Base-by-base conservation (phyloP, 2,113 vertebrate species). In the Hypocryptadius cinnamomeus region DNA sequence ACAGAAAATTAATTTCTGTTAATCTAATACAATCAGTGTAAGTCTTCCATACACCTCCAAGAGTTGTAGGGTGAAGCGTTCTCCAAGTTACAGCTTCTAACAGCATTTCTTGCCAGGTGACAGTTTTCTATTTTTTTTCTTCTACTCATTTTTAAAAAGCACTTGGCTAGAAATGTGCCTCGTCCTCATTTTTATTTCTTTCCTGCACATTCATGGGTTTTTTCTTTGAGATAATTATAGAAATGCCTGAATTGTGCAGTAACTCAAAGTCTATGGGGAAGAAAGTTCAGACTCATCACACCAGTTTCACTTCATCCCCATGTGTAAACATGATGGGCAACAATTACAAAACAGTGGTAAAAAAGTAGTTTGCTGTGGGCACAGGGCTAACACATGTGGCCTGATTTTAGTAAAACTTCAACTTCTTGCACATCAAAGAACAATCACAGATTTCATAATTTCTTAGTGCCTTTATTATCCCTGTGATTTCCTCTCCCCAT, bases 361-460 rank as follows among this genome's bases (percentile, higher is more conserved):
- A 73, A 71, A 45, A 50, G 23, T 4, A 40, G 31, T 4, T 78
- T 13, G 0, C 50, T 78, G 35, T 35, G 68, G 68, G 28, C 28
- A 11, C 0, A 0, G 13, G 40, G 25, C 39, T 84, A 48, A 71
- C 20, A 19, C 44, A 22, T 1, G 23, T 17, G 8, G 51, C 21
- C 28, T 22, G 31, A 59, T 45, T 66, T 81, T 17, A 71, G 61
- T 28, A 37, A 72, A 90, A 60, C 21, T 53, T 73, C 63, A 61
- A 39, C 20, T 18, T 82, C 59, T 65, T 60, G 66, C 17, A 17
- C 22, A 53, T 44, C 28, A 42, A 54, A 80, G 50, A 57, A 40
- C 71, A 72, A 69, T 59, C 87, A 85, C 0, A 7, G 79, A 83
- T 95, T 93, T 89, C 59, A 66, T 44, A 1, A 85, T 28, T 68